A percentile compares a stretch with the other conserved stretches of the same genome.
Conservation (phyloP, 2,113 vertebrate genomes). For the Fregata magnificens region DNA sequence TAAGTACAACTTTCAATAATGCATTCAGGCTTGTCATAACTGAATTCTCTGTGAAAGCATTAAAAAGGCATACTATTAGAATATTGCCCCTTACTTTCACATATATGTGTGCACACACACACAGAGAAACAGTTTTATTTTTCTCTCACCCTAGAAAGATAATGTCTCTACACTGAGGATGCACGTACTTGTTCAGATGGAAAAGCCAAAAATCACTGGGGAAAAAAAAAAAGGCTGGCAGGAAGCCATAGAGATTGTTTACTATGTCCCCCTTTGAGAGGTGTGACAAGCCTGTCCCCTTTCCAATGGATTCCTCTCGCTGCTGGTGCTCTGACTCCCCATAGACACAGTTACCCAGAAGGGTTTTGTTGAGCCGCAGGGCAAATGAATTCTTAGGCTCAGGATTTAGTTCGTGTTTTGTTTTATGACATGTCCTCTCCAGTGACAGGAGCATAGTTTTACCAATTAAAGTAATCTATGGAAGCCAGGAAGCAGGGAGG, state of each 20-base stretch:
- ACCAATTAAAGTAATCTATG: constrained; percentile 45
- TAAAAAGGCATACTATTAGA: not conserved
- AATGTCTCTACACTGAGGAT: not conserved
- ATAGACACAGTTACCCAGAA: not conserved
- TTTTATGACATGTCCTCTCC: not conserved
- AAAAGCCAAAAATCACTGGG: not conserved
- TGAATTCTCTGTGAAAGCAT: not conserved
- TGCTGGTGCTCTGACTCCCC: not conserved
- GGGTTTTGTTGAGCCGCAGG: not conserved
- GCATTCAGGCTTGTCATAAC: not conserved
- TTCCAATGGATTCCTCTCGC: not conserved
- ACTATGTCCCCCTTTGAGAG: not conserved
- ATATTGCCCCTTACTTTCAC: not conserved
- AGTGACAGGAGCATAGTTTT: constrained; percentile 45
- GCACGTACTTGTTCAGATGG: not conserved
- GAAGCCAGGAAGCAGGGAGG: constrained; percentile 38
- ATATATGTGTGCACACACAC: not conserved
- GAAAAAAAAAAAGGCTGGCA: not conserved
- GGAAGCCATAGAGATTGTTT: not conserved
- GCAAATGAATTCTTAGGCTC: not conserved
- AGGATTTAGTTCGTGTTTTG: not conserved
- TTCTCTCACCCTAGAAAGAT: not conserved
- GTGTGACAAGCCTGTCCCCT: not conserved
- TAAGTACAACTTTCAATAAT: not conserved
- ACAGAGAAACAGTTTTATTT: not conserved